These are phyloP conservation scores for Holocentrus rufus DNA, from an alignment of 2,797 vertebrate genomes.

Conservation along the genomic window DNA sequence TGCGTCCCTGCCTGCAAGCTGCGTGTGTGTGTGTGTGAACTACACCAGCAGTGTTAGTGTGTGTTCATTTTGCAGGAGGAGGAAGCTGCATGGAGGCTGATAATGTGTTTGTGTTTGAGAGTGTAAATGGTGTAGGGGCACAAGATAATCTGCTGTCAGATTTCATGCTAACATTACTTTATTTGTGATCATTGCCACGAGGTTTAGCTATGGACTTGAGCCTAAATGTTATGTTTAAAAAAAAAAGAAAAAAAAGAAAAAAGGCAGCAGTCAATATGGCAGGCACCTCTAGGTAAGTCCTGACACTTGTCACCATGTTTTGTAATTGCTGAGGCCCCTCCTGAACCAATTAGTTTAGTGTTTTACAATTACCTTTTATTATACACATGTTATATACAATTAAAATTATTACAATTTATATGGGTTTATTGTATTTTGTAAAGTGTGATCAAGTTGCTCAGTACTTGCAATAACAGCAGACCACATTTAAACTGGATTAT, in stretches of 20 bases:
- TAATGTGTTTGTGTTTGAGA: conserved; percentile 50
- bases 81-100: conserved; percentile 76
- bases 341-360: too few species aligned
- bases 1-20: conserved; percentile 25
- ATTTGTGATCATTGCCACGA: conserved; percentile 14
- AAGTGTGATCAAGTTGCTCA: background rate
- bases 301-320: background rate
- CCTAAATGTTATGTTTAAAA: too few species aligned
- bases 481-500: too few species aligned
- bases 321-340: background rate
- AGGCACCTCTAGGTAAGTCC: too few species aligned
- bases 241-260: too few species aligned
- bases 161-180: conserved; percentile 47
- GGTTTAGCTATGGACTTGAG: too few species aligned
- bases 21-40: conserved; percentile 29
- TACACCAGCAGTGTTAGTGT: conserved; percentile 47
- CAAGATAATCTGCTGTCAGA: conserved; percentile 56
- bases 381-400: too few species aligned
- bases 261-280: too few species aligned
- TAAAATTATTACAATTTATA: too few species aligned
- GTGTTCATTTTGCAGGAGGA: conserved; percentile 65
- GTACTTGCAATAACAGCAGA: too few species aligned
- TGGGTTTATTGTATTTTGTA: background rate
- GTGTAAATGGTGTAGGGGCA: conserved; percentile 29
- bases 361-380: too few species aligned